Evolutionary conservation across 2,888 invertebrate genomes (phyloP).

Genomic region (Phaonia tiefii): DNA sequence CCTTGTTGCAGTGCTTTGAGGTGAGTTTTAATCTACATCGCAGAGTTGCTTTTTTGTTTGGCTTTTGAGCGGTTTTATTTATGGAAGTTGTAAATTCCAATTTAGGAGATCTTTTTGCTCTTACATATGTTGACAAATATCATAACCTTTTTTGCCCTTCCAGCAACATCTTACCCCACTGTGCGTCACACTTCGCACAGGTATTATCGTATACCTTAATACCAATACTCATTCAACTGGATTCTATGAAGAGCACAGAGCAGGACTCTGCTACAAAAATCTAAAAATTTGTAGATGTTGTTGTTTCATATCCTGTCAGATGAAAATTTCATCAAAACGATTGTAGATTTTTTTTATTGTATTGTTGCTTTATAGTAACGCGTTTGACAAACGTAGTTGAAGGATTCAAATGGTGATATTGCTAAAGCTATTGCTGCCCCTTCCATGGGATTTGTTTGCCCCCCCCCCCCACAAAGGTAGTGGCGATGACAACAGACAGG

Average conservation of each 20-base stretch:
- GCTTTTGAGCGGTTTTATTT: no score
- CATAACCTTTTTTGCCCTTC: no score
- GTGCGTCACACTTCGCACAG: no score
- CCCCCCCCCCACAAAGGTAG: conserved; percentile 5
- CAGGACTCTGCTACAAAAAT: conserved; percentile 18
- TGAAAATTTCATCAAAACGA: conserved; percentile 4
- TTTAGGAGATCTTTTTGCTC: no score
- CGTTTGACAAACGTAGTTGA: not conserved
- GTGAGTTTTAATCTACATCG: no score
- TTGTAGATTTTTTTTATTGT: not conserved
- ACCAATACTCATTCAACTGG: conserved; percentile 5
- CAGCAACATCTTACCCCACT: no score
- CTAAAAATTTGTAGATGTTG: conserved; percentile 23
- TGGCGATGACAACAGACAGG: conserved; percentile 47
- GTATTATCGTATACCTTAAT: not conserved
- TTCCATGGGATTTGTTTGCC: not conserved
- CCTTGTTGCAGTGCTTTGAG: no score
- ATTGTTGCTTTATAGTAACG: not conserved
- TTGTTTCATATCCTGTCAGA: conserved; percentile 17
- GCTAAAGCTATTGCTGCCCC: conserved; percentile 7
- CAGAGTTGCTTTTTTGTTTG: no score
- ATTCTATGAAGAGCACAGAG: not conserved
- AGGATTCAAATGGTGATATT: not conserved
- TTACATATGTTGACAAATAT: no score
- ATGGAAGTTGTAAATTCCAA: no score